phyloP scores from a whole-genome alignment of 2,113 vertebrate species.

The Stercorarius parasiticus region DNA sequence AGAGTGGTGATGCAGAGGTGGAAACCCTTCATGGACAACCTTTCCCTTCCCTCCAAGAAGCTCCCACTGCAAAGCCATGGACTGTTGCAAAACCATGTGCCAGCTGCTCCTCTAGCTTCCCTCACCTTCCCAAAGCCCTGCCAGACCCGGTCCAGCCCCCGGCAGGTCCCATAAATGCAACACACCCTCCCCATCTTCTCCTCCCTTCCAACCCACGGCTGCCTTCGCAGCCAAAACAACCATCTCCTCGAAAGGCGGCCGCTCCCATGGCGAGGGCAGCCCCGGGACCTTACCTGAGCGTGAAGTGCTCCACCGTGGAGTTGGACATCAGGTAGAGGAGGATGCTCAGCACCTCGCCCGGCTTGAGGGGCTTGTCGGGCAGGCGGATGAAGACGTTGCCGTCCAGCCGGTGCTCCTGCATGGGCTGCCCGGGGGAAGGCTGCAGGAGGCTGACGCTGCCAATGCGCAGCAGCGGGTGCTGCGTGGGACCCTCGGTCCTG shows the following conservation, averaged over 20 bases:
- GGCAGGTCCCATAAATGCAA: not conserved
- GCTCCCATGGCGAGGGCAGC: fast-evolving
- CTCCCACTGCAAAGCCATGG: not conserved
- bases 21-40: not conserved
- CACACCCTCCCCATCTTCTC: fast-evolving
- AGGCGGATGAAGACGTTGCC: slow-evolving; percentile 91
- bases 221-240: fast-evolving
- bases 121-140: not conserved
- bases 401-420: slow-evolving; percentile 91
- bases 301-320: slow-evolving; percentile 93
- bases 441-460: slow-evolving; percentile 94
- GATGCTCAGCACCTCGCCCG: slow-evolving; percentile 90
- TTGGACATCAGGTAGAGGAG: slow-evolving; percentile 90
- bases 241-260: fast-evolving
- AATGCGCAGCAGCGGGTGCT: slow-evolving; percentile 93
- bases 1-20: fast-evolving
- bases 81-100: not conserved
- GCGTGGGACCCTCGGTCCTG: slow-evolving; percentile 84
- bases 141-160: not conserved
- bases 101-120: not conserved
- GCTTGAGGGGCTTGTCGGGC: slow-evolving; percentile 89
- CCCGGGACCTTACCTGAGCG: slow-evolving; percentile 80
- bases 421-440: slow-evolving; percentile 76
- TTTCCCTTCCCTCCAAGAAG: not conserved
- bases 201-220: fast-evolving